phyloP scores from a whole-genome alignment of 2,797 vertebrate genomes.

The Hozukius guyotensis region DNA sequence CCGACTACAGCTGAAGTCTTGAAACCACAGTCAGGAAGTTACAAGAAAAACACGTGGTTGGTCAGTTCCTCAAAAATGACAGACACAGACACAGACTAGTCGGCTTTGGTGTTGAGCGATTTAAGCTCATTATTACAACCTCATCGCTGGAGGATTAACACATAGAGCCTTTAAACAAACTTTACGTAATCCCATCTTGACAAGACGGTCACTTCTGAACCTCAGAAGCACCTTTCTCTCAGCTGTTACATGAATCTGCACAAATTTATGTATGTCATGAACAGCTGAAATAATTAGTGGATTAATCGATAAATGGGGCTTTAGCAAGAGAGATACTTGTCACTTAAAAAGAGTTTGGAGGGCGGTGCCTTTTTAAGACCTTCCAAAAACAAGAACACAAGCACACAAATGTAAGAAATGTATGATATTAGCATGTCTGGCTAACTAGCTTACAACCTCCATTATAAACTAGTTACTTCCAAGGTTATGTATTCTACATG shows the following conservation, averaged over 20 bases:
- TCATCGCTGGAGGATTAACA: constrained; percentile 27
- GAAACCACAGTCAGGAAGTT: constrained; percentile 28
- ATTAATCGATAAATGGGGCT: background rate
- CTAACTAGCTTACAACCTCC: background rate
- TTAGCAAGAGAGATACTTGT: background rate
- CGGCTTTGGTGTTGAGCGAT: background rate
- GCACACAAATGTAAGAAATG: background rate
- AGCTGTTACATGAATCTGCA: background rate
- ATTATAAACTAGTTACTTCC: background rate
- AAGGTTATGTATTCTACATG: background rate
- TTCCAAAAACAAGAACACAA: background rate
- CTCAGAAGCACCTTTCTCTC: background rate
- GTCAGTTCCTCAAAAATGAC: constrained; percentile 2
- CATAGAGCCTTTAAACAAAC: constrained; percentile 32
- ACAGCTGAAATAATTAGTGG: background rate
- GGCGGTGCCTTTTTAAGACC: background rate
- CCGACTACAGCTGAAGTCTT: background rate
- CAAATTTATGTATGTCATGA: background rate
- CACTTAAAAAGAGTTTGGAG: background rate
- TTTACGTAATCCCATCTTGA: constrained; percentile 17
- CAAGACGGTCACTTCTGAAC: background rate
- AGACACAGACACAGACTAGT: background rate
- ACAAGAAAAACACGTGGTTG: background rate
- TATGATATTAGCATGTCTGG: background rate
- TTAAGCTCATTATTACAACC: constrained; percentile 40